phyloP scores from a whole-genome alignment of 2,888 invertebrate species.

The Ormyrus thymus region DNA sequence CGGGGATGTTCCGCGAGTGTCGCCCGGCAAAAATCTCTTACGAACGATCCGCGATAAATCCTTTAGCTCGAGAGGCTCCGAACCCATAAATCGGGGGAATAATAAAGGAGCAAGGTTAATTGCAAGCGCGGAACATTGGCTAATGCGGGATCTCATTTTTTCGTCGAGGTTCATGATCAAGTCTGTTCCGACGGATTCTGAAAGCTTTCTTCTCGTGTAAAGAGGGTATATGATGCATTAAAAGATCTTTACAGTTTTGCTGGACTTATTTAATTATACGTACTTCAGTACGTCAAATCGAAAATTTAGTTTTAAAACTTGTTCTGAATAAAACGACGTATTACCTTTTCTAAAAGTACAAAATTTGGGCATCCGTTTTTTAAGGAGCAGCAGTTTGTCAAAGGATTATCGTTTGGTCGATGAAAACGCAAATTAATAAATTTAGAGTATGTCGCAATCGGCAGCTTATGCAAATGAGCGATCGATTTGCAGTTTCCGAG shows the following conservation, averaged over 20 bases:
- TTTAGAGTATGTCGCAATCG: conserved; percentile 15
- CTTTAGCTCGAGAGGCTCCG: background rate
- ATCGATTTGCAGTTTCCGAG: conserved; percentile 17
- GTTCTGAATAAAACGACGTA: too few relatives aligned
- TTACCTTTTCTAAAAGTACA: too few relatives aligned
- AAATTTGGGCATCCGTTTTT: too few relatives aligned
- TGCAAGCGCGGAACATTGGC: conserved; percentile 6
- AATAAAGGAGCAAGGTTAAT: conserved; percentile 41
- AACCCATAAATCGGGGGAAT: conserved; percentile 35
- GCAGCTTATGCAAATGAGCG: background rate
- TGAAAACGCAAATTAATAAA: conserved; percentile 20
- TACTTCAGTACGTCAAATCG: too few relatives aligned
- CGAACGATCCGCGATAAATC: conserved; percentile 26
- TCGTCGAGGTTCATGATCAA: conserved; percentile 6
- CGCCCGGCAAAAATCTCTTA: background rate
- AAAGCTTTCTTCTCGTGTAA: background rate
- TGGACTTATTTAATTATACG: too few relatives aligned
- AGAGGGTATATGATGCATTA: background rate
- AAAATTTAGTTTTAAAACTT: too few relatives aligned
- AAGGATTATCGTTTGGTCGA: background rate
- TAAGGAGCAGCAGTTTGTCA: background rate
- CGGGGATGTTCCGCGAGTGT: conserved; percentile 8
- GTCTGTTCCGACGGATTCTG: conserved; percentile 13
- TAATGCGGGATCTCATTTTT: conserved; percentile 12
- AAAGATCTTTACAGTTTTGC: too few relatives aligned